Evolutionary conservation across 2,888 invertebrate species (phyloP).

Genomic region (Papilio elwesi): DNA sequence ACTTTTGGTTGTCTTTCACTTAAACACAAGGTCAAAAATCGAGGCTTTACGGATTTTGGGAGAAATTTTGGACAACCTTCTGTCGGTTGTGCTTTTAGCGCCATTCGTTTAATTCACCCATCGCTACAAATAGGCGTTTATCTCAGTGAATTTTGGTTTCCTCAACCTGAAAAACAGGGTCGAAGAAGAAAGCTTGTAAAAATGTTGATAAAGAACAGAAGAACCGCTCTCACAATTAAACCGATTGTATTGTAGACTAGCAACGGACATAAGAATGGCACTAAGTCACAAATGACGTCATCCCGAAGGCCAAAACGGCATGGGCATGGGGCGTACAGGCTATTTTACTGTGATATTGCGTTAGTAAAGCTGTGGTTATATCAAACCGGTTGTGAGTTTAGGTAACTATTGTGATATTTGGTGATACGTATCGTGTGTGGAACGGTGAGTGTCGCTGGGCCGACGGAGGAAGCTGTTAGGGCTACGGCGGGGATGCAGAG

Average conservation of each 20-base stretch:
- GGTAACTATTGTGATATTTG: constrained; percentile 84
- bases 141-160: constrained; percentile 10
- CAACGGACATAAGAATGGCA: constrained; percentile 1
- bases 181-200: constrained; percentile 13
- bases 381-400: constrained; percentile 80
- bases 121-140: constrained; percentile 10
- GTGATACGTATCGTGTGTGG: constrained; percentile 60
- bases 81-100: constrained; percentile 51
- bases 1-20: constrained; percentile 84
- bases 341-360: constrained; percentile 76
- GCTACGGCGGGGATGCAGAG: constrained; percentile 29
- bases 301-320: constrained; percentile 40
- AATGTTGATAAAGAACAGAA: constrained; percentile 19
- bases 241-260: constrained; percentile 5
- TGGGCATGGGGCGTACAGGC: constrained; percentile 46
- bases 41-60: constrained; percentile 72
- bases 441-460: constrained; percentile 47
- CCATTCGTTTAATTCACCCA: constrained; percentile 28
- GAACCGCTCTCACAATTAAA: not conserved
- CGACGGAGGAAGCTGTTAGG: constrained; percentile 52
- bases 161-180: constrained; percentile 11
- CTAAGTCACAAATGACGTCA: constrained; percentile 52
- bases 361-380: constrained; percentile 81
- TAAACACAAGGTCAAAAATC: constrained; percentile 75
- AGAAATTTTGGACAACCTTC: constrained; percentile 75